Evolutionary conservation across 2,113 vertebrate species (phyloP).

Genomic region (Brachypteracias leptosomus): DNA sequence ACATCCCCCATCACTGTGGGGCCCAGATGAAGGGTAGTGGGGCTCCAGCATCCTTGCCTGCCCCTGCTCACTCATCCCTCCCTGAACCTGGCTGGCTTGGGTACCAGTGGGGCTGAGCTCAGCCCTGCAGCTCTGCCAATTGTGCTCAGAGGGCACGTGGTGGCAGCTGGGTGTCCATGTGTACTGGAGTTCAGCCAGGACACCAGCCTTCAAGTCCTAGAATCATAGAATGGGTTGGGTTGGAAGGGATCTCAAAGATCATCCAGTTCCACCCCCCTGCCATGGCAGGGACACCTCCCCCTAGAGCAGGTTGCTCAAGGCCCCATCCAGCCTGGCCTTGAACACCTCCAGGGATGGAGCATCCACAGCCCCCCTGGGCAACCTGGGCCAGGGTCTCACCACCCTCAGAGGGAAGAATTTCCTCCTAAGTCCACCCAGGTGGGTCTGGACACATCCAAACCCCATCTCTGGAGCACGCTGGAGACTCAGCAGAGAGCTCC

Average conservation of each 20-base stretch:
- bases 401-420: too few relatives aligned
- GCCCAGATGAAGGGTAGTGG: fast-evolving
- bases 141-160: fast-evolving
- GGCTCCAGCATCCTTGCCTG: background rate
- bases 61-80: background rate
- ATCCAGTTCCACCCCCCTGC: too few relatives aligned
- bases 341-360: too few relatives aligned
- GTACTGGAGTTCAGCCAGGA: background rate
- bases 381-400: too few relatives aligned
- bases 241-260: too few relatives aligned
- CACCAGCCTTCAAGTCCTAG: background rate
- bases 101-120: fast-evolving
- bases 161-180: background rate
- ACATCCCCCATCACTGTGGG: fast-evolving
- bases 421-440: background rate
- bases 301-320: too few relatives aligned
- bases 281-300: too few relatives aligned
- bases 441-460: background rate
- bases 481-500: background rate
- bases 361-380: too few relatives aligned
- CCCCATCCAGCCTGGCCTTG: too few relatives aligned
- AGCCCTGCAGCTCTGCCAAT: background rate
- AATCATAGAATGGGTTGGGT: too few relatives aligned
- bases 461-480: fast-evolving
- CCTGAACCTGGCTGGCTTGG: fast-evolving